These are phyloP conservation scores for Microctenopoma stevenorrisi DNA, from an alignment of 2,797 vertebrate genomes.

Conservation along the genomic window DNA sequence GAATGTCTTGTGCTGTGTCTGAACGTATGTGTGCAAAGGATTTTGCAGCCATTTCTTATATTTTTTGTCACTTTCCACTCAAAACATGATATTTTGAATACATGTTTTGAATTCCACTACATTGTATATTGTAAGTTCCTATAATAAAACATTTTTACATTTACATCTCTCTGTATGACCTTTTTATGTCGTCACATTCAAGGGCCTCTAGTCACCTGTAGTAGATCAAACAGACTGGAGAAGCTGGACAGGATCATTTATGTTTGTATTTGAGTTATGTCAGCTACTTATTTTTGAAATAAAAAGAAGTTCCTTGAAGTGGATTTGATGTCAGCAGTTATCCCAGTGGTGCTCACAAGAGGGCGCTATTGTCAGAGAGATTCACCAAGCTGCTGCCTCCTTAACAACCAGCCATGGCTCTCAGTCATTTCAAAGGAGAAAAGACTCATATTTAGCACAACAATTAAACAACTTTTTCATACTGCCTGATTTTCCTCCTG, in stretches of 20 bases:
- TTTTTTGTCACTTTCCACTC: constrained; percentile 26
- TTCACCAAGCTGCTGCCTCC: neutral
- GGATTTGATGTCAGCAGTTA: neutral
- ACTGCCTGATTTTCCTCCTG: neutral
- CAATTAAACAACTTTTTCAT: neutral
- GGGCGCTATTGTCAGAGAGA: constrained; percentile 29
- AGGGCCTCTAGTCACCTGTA: neutral
- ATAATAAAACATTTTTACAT: constrained; percentile 38
- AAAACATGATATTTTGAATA: constrained; percentile 5
- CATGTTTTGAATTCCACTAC: constrained; percentile 14
- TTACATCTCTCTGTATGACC: neutral
- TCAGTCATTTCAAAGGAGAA: neutral
- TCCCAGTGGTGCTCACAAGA: constrained; percentile 15
- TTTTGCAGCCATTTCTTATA: constrained; percentile 74
- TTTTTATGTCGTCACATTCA: neutral
- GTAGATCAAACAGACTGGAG: neutral
- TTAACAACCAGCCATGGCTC: neutral
- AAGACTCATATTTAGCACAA: too few relatives aligned
- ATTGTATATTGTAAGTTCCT: constrained; percentile 26
- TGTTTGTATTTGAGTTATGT: neutral
- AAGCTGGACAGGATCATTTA: neutral
- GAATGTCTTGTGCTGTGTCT: constrained; percentile 43
- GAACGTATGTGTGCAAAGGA: constrained; percentile 37
- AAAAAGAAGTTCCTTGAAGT: neutral
- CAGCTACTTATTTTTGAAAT: neutral